phyloP scores from a whole-genome alignment of 2,113 vertebrate species.

The Prinia subflava region DNA sequence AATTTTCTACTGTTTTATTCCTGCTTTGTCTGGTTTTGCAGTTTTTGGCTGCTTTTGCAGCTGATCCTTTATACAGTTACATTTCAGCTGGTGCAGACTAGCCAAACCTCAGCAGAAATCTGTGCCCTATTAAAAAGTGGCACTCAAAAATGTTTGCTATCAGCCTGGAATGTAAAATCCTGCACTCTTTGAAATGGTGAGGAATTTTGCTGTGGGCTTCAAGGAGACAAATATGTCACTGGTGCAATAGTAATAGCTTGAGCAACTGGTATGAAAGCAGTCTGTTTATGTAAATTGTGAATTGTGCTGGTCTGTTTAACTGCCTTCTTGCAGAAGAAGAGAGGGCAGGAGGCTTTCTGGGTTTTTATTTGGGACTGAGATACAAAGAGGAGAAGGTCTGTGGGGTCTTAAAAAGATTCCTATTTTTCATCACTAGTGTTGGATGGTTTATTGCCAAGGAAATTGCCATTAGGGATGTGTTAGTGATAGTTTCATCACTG shows the following conservation, averaged over 20 bases:
- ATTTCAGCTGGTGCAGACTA: not conserved
- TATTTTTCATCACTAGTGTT: not conserved
- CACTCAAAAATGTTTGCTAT: not conserved
- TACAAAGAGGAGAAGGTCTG: not conserved
- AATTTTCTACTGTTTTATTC: not conserved
- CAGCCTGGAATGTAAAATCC: conserved; percentile 8
- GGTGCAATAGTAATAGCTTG: not conserved
- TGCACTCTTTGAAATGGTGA: not conserved
- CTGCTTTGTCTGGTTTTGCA: not conserved
- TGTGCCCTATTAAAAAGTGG: conserved; percentile 25
- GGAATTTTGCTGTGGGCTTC: not conserved
- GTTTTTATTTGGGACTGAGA: not conserved
- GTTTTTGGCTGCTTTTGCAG: conserved; percentile 3
- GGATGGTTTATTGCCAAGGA: not conserved
- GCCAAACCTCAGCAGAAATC: conserved; percentile 37
- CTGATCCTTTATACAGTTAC: not conserved
- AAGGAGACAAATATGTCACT: not conserved
- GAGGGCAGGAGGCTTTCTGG: not conserved
- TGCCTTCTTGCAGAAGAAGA: not conserved
- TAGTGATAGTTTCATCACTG: not conserved
- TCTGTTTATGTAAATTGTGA: not conserved
- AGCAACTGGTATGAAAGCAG: conserved; percentile 4
- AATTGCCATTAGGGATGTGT: not conserved
- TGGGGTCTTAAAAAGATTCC: not conserved
- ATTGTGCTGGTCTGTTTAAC: not conserved